Base-by-base conservation (phyloP, 2,888 invertebrate species). In the Apocheima hispidaria region DNA sequence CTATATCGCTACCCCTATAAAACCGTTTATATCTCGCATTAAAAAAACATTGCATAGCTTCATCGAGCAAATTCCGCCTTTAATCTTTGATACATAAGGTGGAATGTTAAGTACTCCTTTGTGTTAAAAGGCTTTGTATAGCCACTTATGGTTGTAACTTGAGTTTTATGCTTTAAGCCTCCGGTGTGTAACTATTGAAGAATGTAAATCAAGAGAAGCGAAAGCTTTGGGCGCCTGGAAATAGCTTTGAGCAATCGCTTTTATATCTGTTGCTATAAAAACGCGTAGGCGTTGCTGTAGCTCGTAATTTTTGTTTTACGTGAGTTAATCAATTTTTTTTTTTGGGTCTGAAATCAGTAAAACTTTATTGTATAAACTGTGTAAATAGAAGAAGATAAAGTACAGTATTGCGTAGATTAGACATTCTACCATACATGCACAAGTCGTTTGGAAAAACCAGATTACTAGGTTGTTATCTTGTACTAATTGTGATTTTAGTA, bases 1-100 rank as follows among this genome's bases (percentile, higher is more conserved):
- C 65, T 65, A 64, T 57, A 65, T 59, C 57, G 53, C 60, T 51
- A 70, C 66, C 70, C 55, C 48, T 63, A 66, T 68, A 70, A 70
- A 70, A 65, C 50, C 26, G 44, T 66, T 70, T 68, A 68, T 61
- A 52, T 61, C 54, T 14, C 26, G 21, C 52, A 64, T 67, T 67
- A 63, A 67, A 67, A 63, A 61, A 67, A 51, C 38, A 38, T 44
- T 12, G 23, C 30, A 5, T 2, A 16, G 2, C 18, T 35, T 30
- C n/a, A 5, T 5, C 33, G 7, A 54, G 30, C 28, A n/a, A 61
- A 56, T 53, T 43, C 38, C 50, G 28, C n/a, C 55, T 44, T 46
- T 66, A 67, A 65, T 30, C 46, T 23, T 26, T 50, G 35, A 60
- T 55, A 62, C 44, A 51, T 53, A 63, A 48, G 56, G 53, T 49